Conservation (phyloP, 2,888 invertebrate species). For the Cephonodes hylas region DNA sequence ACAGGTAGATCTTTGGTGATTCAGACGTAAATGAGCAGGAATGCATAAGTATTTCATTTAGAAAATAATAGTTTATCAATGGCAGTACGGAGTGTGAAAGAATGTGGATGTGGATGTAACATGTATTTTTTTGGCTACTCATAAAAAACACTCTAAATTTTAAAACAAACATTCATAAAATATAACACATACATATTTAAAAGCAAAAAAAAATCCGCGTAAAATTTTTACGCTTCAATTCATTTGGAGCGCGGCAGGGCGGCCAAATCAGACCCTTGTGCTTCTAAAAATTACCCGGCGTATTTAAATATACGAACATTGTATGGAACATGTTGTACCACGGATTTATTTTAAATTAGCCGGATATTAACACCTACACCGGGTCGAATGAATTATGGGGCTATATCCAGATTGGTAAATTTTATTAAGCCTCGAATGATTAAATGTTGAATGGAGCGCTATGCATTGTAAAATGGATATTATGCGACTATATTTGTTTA, state of each 20-base stretch:
- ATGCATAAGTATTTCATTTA: no score
- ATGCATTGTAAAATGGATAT: not conserved
- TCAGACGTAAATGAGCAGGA: no score
- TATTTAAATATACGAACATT: not conserved
- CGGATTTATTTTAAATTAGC: slow-evolving; percentile 4
- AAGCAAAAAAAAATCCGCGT: not conserved
- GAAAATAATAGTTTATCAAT: no score
- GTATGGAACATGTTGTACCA: not conserved
- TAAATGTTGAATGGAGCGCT: not conserved
- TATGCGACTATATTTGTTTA: not conserved
- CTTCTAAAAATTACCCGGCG: not conserved
- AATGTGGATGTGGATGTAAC: no score
- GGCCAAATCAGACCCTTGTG: not conserved
- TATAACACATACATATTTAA: not conserved
- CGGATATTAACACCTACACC: slow-evolving; percentile 5
- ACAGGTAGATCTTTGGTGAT: no score
- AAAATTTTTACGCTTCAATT: not conserved
- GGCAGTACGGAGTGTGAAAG: no score
- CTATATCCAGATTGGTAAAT: slow-evolving; percentile 4
- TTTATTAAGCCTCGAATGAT: slow-evolving; percentile 2
- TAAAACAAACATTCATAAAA: not conserved
- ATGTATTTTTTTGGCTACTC: no score
- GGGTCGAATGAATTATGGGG: slow-evolving; percentile 1
- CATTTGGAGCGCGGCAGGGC: slow-evolving; percentile 1
- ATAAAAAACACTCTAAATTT: no score